Evolutionary conservation across 2,797 vertebrate genomes (phyloP).

Genomic region (Acipenser transmontanus): DNA sequence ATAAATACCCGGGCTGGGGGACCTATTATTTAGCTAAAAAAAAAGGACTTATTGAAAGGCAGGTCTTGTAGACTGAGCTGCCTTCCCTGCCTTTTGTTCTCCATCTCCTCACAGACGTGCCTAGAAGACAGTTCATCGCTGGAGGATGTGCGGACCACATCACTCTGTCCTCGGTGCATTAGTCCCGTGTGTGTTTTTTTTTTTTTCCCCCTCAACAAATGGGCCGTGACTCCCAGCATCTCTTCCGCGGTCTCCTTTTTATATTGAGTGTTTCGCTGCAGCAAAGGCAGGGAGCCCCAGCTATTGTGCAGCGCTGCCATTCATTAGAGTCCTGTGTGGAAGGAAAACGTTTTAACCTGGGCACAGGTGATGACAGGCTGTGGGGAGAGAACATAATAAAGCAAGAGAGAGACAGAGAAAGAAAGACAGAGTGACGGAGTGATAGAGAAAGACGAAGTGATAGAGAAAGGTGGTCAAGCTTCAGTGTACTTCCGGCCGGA

Average conservation of each 20-base stretch:
- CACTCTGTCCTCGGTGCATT: conserved; percentile 5
- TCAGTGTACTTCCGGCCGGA: no score
- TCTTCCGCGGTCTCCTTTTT: conserved; percentile 23
- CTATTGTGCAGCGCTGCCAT: conserved; percentile 4
- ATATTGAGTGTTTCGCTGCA: conserved; percentile 32
- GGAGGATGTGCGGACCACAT: conserved; percentile 11
- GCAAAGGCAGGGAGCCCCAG: conserved; percentile 14
- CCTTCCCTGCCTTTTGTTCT: not conserved
- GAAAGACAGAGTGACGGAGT: no score
- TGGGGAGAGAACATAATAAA: not conserved
- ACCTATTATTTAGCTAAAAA: no score
- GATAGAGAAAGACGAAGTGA: no score
- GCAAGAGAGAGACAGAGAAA: conserved; percentile 10
- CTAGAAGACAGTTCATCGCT: not conserved
- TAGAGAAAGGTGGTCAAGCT: no score
- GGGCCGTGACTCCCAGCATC: conserved; percentile 33
- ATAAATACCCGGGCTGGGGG: no score
- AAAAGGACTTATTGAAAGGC: no score
- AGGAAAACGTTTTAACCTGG: conserved; percentile 11
- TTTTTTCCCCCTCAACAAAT: conserved; percentile 31
- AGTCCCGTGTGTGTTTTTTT: not conserved
- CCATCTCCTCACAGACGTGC: conserved; percentile 1
- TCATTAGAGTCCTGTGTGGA: conserved; percentile 1
- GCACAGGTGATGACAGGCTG: conserved; percentile 17
- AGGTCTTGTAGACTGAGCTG: no score